These are phyloP conservation scores for Bombus confusus DNA, from an alignment of 1,140 invertebrate genomes.

Conservation along the genomic window DNA sequence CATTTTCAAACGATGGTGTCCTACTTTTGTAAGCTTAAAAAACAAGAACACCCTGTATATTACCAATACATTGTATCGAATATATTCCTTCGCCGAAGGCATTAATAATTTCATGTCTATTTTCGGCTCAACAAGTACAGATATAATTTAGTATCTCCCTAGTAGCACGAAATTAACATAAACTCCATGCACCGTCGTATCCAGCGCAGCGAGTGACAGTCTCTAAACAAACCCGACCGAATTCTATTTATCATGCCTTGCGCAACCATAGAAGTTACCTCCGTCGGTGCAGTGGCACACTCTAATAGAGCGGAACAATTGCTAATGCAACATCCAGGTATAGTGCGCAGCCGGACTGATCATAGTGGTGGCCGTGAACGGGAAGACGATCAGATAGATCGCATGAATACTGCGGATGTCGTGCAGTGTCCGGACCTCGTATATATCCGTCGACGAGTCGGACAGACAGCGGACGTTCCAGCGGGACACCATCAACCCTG, in stretches of 20 bases:
- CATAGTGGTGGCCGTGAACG: conserved; percentile 55
- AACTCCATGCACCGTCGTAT: neutral
- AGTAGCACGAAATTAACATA: neutral
- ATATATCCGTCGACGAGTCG: conserved; percentile 66
- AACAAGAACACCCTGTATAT: too few species aligned
- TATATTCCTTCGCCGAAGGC: neutral
- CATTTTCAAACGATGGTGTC: too few species aligned
- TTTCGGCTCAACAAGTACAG: neutral
- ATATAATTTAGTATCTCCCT: neutral
- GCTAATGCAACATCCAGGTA: conserved; percentile 55
- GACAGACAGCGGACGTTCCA: conserved; percentile 68
- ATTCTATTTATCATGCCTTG: conserved; percentile 32
- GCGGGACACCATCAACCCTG: conserved; percentile 68
- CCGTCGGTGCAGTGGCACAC: conserved; percentile 11
- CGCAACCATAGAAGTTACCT: conserved; percentile 28
- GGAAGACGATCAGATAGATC: conserved; percentile 70
- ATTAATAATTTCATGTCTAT: neutral
- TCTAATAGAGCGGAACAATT: conserved; percentile 50
- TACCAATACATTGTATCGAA: neutral
- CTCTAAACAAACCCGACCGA: neutral
- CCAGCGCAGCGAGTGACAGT: neutral
- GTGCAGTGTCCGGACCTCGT: conserved; percentile 66
- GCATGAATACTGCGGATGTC: conserved; percentile 70
- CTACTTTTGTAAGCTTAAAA: too few species aligned
- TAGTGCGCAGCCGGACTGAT: conserved; percentile 37